These are phyloP conservation scores for Ptilonorhynchus violaceus DNA, from an alignment of 2,113 vertebrate species.

Conservation along the genomic window DNA sequence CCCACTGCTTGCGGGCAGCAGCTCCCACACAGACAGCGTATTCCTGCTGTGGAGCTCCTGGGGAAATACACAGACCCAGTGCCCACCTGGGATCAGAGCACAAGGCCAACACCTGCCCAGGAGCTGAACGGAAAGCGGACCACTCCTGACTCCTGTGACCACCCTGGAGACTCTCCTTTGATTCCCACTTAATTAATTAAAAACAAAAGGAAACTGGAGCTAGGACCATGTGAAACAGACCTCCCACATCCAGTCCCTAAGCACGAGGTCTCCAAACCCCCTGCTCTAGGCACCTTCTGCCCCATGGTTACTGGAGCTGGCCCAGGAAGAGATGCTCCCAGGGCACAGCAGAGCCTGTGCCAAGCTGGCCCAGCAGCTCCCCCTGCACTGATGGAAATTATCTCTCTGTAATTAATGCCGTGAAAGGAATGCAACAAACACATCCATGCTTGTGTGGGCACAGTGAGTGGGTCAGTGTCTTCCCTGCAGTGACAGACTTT, in stretches of 20 bases:
- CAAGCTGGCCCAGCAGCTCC: not conserved
- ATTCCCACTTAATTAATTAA: not conserved
- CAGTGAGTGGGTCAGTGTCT: not conserved
- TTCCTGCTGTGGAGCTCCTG: not conserved
- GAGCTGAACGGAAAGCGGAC: not conserved
- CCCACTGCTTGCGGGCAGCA: not conserved
- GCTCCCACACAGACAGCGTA: rapidly evolving
- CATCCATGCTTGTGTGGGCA: not conserved
- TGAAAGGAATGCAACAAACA: not conserved
- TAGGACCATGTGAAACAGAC: not conserved
- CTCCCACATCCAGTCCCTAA: not conserved
- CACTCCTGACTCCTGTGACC: not conserved
- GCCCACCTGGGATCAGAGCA: not conserved
- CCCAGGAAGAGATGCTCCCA: not conserved
- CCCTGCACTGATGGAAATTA: not conserved
- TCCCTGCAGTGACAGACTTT: not conserved
- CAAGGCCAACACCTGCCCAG: not conserved
- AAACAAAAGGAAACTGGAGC: not conserved
- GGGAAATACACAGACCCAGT: not conserved
- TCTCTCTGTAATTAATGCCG: not conserved
- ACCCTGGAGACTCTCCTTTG: not conserved
- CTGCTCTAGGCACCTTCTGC: not conserved
- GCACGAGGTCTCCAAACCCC: not conserved
- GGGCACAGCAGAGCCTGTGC: not conserved
- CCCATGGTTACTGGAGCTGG: not conserved